Base-by-base conservation (phyloP, 2,797 vertebrate genomes). In the Pseudochirops cupreus region DNA sequence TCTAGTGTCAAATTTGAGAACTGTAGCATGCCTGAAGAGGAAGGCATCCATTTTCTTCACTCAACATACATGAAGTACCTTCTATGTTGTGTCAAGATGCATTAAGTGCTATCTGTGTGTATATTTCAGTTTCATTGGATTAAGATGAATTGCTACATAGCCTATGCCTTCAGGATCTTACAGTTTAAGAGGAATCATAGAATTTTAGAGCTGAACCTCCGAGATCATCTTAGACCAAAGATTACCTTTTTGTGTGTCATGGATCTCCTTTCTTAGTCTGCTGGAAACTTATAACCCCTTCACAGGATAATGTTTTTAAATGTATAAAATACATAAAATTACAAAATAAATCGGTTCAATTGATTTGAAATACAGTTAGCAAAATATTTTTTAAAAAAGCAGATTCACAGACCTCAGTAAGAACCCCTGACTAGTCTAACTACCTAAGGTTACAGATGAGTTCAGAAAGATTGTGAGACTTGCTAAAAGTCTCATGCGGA, bases 1-100 rank as follows among this genome's bases (percentile, higher is more conserved):
- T 87, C 74, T 87, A 87, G 74, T 50, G 74, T 87, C 74, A 96
- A 55, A 93, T 67, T 92, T 94, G 21, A 56, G 54, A 94, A 93
- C 46, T 91, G 16, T 0, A 59, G 0, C 91, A 9, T 91, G 54
- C 50, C 67, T 87, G 39, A 26, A 87, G 39, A 50, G 21, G 24
- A 87, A 87, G 10, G 39, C 2, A 87, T 46, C 39, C 24, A 26
- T 82, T 82, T 46, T 82, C 39, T 82, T 87, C 74, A 87, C 3
- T 87, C 39, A 50, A 0, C 39, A 11, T 87, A 50, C 3, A 74
- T 24, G 16, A 74, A 74, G n/a, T 74, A 2, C 3, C 62, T 74
- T 87, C 74, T 82, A 21, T 82, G 39, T 82, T 46, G 16, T 6
- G 24, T 50, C 74, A 87, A 12, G 74, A 87, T 87, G 21, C 39